These are phyloP conservation scores for Antigone vipio DNA, from an alignment of 2,113 vertebrate species.

Conservation along the genomic window DNA sequence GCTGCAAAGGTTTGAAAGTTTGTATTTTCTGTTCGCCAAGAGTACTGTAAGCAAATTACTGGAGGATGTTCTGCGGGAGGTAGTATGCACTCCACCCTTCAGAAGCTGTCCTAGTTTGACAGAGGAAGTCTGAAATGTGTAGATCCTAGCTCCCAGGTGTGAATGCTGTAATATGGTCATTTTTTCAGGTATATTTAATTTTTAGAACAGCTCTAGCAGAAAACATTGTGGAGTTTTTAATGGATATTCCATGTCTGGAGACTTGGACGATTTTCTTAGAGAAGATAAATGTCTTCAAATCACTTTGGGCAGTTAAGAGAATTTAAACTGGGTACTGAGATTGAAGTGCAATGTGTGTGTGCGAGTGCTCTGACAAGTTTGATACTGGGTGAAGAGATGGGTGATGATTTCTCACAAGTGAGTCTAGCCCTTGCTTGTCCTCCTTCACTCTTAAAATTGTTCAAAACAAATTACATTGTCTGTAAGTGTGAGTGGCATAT, in stretches of 20 bases:
- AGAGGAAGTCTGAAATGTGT: background rate
- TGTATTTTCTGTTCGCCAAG: background rate
- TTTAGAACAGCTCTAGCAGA: background rate
- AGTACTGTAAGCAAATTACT: background rate
- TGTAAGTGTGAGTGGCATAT: background rate
- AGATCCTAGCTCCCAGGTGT: background rate
- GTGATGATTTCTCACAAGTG: background rate
- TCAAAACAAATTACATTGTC: background rate
- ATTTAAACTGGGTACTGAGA: background rate
- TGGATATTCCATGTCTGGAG: background rate
- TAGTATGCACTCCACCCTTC: background rate
- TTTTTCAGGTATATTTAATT: background rate
- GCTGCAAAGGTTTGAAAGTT: background rate
- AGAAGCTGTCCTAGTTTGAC: background rate
- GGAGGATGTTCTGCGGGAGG: background rate
- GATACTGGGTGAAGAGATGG: background rate
- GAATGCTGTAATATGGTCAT: background rate
- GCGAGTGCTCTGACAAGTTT: background rate
- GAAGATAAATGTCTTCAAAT: background rate
- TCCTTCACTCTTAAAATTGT: background rate
- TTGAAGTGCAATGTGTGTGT: accelerated
- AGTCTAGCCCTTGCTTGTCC: background rate
- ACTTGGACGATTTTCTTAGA: background rate
- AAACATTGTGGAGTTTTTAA: background rate
- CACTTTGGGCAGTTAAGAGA: background rate